Evolutionary conservation across 2,888 invertebrate species (phyloP), one percentile per base, ranked within the genome.

Genomic region (Tipula lateralis): DNA sequence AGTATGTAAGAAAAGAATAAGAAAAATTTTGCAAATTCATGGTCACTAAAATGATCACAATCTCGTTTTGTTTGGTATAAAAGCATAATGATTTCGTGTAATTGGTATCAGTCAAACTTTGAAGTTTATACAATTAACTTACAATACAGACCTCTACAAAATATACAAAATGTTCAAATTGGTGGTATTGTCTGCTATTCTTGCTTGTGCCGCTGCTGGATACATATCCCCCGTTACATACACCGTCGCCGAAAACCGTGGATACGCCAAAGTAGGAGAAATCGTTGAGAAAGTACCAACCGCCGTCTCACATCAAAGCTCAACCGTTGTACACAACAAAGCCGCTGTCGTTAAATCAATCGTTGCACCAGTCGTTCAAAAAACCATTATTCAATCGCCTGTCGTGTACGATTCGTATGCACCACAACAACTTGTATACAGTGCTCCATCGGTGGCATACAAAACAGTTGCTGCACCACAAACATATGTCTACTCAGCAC

Each of bases 161-260:
- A 44, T 87, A 87, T n/a, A n/a, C n/a, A 90, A 88, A 87, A 90
- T 90, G 90, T 90, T 89, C 88, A 90, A 89, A 89, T 88, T 89
- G 88, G 92, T 92, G 92, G 92, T 92, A 91, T 92, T 93, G 89
- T 92, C 92, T 90, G 92, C 92, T 91, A 91, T 93, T 85, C 87
- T 89, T 83, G 89, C 89, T 39, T 88, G 88, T 84, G 90, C 90
- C 13, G 32, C 29, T 16, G 30, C 82, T 30, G 82, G 82, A 30
- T 32, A 30, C n/a, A 13, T 82, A 30, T 29, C 82, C 1, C 82
- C 82, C 0, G 82, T 82, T n/a, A 9, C 82, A 82, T 82, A 82
- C 16, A 82, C 82, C n/a, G 30, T 82, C 13, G 86, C 87, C 16
- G 89, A 89, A 83, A 88, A 89, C 85, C 89, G 89, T 9, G 87